Percentiles rank a stretch among this genome's conserved stretches.
These are phyloP conservation scores for Machimus atricapillus DNA, from an alignment of 2,888 invertebrate species.

Conservation along the genomic window DNA sequence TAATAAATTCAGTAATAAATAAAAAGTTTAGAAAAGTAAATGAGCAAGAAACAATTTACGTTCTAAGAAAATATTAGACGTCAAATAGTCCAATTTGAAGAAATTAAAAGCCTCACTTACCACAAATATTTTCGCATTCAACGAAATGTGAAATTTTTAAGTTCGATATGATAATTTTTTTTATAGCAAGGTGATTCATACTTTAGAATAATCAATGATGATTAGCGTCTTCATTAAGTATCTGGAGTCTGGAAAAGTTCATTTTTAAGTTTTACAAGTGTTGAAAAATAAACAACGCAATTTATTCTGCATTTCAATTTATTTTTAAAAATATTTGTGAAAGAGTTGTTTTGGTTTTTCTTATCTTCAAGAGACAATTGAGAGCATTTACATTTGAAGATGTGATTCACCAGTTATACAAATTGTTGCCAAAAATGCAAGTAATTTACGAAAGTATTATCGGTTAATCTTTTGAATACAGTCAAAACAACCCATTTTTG, in stretches of 20 bases:
- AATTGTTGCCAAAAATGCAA: not conserved
- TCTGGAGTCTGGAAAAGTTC: not conserved
- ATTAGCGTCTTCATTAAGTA: not conserved
- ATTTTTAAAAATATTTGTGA: not conserved
- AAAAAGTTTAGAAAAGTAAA: not conserved
- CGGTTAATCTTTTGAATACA: no score
- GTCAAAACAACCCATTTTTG: no score
- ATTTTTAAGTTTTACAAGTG: not conserved
- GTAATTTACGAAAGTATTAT: no score
- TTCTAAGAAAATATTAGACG: not conserved
- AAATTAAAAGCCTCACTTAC: not conserved
- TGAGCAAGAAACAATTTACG: not conserved
- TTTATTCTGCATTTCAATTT: not conserved
- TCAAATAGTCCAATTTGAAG: not conserved
- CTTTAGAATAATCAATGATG: not conserved
- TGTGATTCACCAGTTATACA: not conserved
- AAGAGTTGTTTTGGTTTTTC: not conserved
- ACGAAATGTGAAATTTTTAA: not conserved
- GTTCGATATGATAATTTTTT: not conserved
- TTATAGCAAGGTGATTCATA: not conserved
- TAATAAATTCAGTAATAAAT: not conserved
- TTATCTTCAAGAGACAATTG: not conserved
- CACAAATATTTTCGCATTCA: not conserved
- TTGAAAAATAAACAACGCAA: not conserved
- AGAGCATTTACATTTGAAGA: not conserved